Base-by-base conservation (phyloP, 2,888 invertebrate genomes). In the Dryomyza anilis region DNA sequence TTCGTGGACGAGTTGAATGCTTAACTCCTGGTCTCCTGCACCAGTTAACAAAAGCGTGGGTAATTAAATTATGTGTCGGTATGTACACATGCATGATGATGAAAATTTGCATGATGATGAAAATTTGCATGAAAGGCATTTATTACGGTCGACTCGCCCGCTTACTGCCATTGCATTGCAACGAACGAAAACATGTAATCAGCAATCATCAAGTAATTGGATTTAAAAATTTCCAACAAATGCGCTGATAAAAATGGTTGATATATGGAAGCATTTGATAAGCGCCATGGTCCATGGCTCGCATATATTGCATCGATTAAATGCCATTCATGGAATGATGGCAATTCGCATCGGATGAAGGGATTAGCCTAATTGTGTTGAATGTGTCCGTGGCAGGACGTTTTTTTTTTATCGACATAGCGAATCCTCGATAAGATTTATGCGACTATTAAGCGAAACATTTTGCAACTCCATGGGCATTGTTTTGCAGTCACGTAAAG, bases 401-500 rank as follows among this genome's bases (percentile, higher is more conserved):
- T n/a, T n/a, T n/a, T n/a, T n/a, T n/a, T n/a, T n/a, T n/a, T n/a
- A n/a, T n/a, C n/a, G n/a, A n/a, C n/a, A n/a, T 48, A 23, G 16
- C 16, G 43, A 19, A 43, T 43, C 43, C 8, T 4, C 19, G 43
- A 43, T 16, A 50, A 10, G 36, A 55, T 55, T 55, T 55, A 55
- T 36, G 55, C 6, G 23, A 19, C 33, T 23, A 36, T 36, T 55
- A 55, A 55, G 25, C n/a, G 27, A 50, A n/a, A 12, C 55, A 10
- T 12, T 21, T 55, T 23, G 21, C 14, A 36, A 23, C 29, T 23
- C 14, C 14, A 50, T 19, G 10, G 55, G 14, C 8, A 39, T n/a
- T 43, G 39, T 19, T 57, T 25, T 43, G 25, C 25, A 57, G 56
- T 57, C 56, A 57, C 56, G 56, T 57, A 23, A 14, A 39, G n/a